These are phyloP conservation scores for Calonectris borealis DNA, from an alignment of 2,113 vertebrate genomes.

Conservation along the genomic window DNA sequence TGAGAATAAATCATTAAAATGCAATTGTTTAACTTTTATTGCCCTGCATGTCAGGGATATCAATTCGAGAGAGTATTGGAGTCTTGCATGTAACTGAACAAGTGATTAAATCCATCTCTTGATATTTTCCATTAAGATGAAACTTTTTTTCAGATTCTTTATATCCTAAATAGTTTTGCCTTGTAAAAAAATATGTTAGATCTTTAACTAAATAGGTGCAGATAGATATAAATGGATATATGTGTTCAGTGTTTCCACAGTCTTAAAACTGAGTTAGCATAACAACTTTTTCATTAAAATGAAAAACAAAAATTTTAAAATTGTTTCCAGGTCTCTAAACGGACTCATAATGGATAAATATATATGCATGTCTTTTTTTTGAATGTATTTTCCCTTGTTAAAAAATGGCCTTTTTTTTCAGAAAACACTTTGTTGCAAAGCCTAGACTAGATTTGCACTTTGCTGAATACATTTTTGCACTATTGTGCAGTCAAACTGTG, in stretches of 20 bases:
- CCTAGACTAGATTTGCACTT: neutral
- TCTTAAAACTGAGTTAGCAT: neutral
- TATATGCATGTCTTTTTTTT: neutral
- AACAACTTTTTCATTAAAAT: neutral
- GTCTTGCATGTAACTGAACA: neutral
- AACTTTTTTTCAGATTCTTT: neutral
- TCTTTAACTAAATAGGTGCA: neutral
- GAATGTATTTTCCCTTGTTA: neutral
- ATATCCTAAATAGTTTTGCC: neutral
- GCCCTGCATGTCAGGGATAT: neutral
- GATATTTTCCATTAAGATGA: neutral
- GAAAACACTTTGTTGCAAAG: neutral
- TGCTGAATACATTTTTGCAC: neutral
- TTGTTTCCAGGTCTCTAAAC: neutral
- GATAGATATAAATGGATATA: neutral
- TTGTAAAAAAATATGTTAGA: neutral
- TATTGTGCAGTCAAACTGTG: neutral
- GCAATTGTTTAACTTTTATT: constrained; percentile 41
- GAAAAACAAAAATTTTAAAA: neutral
- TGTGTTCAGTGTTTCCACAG: neutral
- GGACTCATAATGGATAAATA: neutral
- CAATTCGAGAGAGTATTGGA: neutral
- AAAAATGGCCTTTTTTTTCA: neutral
- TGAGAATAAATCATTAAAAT: constrained; percentile 43
- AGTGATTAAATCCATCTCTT: neutral